phyloP scores from a whole-genome alignment of 2,113 vertebrate genomes.

The Pelmatolapia mariae region DNA sequence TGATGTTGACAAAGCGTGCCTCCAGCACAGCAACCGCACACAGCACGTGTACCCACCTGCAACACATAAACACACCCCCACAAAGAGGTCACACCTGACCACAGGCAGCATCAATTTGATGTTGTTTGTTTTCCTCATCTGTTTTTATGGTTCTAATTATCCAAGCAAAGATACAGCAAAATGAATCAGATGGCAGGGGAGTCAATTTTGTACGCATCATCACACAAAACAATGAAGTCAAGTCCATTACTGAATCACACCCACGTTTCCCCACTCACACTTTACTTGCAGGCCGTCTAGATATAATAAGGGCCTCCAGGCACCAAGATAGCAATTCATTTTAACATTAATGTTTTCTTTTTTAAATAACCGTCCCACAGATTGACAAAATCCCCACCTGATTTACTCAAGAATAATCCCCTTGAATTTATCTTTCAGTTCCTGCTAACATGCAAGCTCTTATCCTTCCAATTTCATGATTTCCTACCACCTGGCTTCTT shows the following conservation, averaged over 20 bases:
- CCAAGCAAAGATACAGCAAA: background rate
- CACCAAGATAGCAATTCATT: background rate
- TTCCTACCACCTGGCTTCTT: background rate
- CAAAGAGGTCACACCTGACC: background rate
- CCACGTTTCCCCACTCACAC: background rate
- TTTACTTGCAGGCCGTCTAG: background rate
- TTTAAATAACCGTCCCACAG: background rate
- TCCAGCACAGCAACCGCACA: constrained; percentile 93
- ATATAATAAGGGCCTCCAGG: background rate
- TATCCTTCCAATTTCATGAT: background rate
- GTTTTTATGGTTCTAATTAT: fast-evolving
- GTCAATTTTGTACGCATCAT: background rate
- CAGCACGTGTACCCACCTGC: constrained; percentile 93
- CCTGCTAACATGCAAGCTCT: background rate
- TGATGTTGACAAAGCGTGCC: constrained; percentile 84
- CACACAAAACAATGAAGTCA: background rate
- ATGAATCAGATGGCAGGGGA: background rate
- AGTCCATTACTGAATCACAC: background rate
- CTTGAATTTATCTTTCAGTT: background rate
- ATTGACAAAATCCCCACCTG: fast-evolving
- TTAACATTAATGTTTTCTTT: background rate
- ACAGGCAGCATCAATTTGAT: background rate
- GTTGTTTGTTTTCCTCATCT: fast-evolving
- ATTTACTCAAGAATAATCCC: background rate
- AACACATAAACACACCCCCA: background rate